A percentile compares a stretch with the other conserved stretches of the same genome.
Evolutionary conservation across 2,113 vertebrate genomes (phyloP).

Genomic region (Ciconia boyciana): DNA sequence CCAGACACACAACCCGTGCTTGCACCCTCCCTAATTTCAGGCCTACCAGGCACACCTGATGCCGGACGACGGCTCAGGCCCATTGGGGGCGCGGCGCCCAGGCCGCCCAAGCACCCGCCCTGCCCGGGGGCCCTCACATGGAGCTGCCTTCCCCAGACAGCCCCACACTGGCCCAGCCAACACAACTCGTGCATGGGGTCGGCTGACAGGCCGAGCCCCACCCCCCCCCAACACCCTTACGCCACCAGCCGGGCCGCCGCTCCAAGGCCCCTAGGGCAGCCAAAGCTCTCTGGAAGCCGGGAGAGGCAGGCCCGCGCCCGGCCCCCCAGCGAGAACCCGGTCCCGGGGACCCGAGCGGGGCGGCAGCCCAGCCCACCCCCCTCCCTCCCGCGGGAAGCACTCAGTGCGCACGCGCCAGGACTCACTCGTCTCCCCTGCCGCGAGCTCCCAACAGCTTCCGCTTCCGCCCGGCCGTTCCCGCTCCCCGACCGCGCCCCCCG

Average conservation of each 20-base stretch:
- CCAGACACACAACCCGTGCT: fast-evolving
- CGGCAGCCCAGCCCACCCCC: fast-evolving
- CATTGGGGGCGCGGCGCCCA: fast-evolving
- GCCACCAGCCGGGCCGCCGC: fast-evolving
- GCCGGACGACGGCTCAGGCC: fast-evolving
- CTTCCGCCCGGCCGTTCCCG: background rate
- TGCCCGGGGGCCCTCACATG: fast-evolving
- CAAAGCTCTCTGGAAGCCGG: fast-evolving
- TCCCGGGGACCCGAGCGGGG: fast-evolving
- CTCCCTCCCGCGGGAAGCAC: fast-evolving
- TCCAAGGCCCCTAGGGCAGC: fast-evolving
- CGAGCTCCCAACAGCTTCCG: fast-evolving
- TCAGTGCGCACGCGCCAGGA: fast-evolving
- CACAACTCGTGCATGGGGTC: fast-evolving
- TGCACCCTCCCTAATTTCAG: fast-evolving
- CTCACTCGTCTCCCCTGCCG: background rate
- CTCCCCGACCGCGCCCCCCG: background rate
- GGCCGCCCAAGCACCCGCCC: background rate
- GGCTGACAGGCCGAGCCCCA: fast-evolving
- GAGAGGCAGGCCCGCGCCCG: fast-evolving
- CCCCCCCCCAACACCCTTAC: fast-evolving
- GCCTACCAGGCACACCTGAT: background rate
- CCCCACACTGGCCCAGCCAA: background rate
- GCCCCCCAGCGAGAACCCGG: fast-evolving
- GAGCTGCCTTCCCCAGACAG: background rate